Base-by-base conservation (phyloP, 2,113 vertebrate species). In the Calyptommatus sinebrachiatus region DNA sequence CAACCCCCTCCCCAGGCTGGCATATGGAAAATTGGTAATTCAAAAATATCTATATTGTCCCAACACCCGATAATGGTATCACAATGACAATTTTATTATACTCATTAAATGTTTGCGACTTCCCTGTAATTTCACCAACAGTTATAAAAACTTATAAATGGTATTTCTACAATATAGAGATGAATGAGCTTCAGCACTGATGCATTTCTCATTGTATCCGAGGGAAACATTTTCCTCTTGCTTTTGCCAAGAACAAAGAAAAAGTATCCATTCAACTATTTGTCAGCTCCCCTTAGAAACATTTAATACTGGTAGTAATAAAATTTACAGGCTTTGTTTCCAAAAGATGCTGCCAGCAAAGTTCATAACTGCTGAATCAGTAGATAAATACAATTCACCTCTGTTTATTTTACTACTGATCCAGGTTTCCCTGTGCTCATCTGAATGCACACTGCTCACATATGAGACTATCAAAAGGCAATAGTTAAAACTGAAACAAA, bases 201-300 rank as follows among this genome's bases (percentile, higher is more conserved):
- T 93, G 92, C 85, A 93, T 95, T 96, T 94, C 93, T 94, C 88
- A 82, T 95, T 95, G 91, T 94, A 90, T 91, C 95, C 94, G 88
- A 87, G 92, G 92, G 91, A 94, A 94, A 95, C 95, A 96, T 68
- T 96, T 91, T 91, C 85, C 87, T 80, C 88, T 89, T 79, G 76
- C 84, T 83, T 90, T 90, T 96, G 97, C 96, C 98, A 98, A 97
- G 92, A 93, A 83, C n/a, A 61, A 92, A 93, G 95, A 96, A 96
- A 93, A 96, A 91, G 94, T 93, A 90, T 94, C 94, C 82, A 92
- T 96, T 97, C 96, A 97, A 96, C 93, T 97, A 97, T 98, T 97
- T 98, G 97, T 98, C 97, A 97, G 96, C 96, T 98, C 97, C 96
- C 97, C 95, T 97, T 97, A 97, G 96, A 97, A 97, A 95, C 93